phyloP scores from a whole-genome alignment of 2,797 vertebrate genomes.

The Salarias fasciatus region DNA sequence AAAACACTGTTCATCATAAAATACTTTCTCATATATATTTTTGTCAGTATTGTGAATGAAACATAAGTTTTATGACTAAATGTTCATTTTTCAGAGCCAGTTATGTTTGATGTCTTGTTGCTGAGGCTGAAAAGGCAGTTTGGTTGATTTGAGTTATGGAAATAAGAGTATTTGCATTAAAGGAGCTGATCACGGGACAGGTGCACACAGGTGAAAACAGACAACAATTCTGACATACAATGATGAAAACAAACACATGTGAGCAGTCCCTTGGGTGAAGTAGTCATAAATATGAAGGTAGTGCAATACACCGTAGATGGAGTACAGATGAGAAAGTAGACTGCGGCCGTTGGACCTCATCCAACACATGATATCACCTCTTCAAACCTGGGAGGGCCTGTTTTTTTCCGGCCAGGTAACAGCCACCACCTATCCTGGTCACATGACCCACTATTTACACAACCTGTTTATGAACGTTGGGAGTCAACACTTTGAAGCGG shows the following conservation, averaged over 20 bases:
- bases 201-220: conserved; percentile 23
- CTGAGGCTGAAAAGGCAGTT: conserved; percentile 58
- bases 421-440: conserved; percentile 66
- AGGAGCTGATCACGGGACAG: conserved; percentile 52
- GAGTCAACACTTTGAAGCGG: conserved; percentile 26
- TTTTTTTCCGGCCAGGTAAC: conserved; percentile 59
- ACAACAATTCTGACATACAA: conserved; percentile 4
- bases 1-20: background rate
- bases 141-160: conserved; percentile 83
- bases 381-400: conserved; percentile 51
- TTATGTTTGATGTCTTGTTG: conserved; percentile 10
- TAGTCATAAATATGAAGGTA: conserved; percentile 3
- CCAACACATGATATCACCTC: conserved; percentile 73
- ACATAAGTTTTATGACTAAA: background rate
- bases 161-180: conserved; percentile 82
- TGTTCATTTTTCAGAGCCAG: background rate
- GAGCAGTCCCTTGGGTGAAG: background rate
- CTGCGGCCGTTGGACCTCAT: conserved; percentile 33
- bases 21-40: background rate
- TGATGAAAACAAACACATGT: conserved; percentile 10
- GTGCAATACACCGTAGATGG: background rate
- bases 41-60: background rate
- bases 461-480: conserved; percentile 69
- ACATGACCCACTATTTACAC: conserved; percentile 81
- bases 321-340: conserved; percentile 13